Percentiles rank a stretch among this genome's conserved stretches.
Evolutionary conservation across 2,113 vertebrate genomes (phyloP).

Genomic region (Dendrocopos noguchii): DNA sequence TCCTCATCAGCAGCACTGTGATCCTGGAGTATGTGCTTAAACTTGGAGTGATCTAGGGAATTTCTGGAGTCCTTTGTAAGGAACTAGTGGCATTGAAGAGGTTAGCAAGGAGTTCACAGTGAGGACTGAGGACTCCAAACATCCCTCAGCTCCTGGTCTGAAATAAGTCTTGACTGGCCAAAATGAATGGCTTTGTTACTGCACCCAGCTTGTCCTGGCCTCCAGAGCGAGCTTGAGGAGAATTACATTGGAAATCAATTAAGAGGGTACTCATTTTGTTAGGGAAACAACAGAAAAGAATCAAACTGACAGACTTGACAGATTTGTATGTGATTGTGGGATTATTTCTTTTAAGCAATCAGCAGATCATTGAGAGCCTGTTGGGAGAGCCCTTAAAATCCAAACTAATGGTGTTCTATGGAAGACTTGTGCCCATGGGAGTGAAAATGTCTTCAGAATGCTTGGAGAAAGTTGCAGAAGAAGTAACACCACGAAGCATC

Average conservation of each 20-base stretch:
- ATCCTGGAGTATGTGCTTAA: not conserved
- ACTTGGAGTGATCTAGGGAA: not conserved
- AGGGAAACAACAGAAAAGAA: not conserved
- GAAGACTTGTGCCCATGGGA: not conserved
- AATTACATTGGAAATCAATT: conserved; percentile 25
- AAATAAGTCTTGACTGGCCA: not conserved
- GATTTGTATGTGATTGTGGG: conserved; percentile 25
- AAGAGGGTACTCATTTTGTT: not conserved
- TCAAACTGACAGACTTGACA: not conserved
- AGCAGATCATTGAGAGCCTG: conserved; percentile 17
- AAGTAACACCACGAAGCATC: not conserved
- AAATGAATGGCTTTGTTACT: not conserved
- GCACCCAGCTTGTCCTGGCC: not conserved
- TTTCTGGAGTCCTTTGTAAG: not conserved
- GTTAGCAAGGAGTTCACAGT: not conserved
- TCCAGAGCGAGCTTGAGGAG: not conserved
- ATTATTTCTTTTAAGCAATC: conserved; percentile 20
- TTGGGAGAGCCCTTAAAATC: not conserved
- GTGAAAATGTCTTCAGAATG: not conserved
- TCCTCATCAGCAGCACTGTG: not conserved
- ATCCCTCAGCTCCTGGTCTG: not conserved
- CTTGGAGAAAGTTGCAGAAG: not conserved
- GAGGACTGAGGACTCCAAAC: not conserved
- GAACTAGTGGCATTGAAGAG: not conserved
- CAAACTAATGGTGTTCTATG: not conserved